Evolutionary conservation across 2,888 invertebrate genomes (phyloP).

Genomic region (Thereva unica): DNA sequence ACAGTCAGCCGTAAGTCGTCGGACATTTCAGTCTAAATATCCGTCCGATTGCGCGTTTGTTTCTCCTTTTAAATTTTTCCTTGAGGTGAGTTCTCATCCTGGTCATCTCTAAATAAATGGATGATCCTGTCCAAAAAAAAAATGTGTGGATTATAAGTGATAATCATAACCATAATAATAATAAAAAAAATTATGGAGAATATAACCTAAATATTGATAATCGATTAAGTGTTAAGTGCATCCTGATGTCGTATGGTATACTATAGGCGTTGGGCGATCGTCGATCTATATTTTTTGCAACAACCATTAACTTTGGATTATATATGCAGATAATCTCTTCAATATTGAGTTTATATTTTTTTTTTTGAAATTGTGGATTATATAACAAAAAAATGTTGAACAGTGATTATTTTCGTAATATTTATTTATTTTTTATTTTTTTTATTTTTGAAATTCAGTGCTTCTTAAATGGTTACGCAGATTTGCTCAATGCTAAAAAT

Average conservation of each 20-base stretch:
- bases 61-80: conserved; percentile 57
- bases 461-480: conserved; percentile 5
- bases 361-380: conserved; percentile 21
- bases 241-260: too few relatives aligned
- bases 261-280: too few relatives aligned
- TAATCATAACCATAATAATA: too few relatives aligned
- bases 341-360: conserved; percentile 2
- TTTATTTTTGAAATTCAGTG: conserved; percentile 13
- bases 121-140: neutral
- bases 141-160: too few relatives aligned
- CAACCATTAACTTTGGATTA: too few relatives aligned
- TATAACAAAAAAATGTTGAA: conserved; percentile 2
- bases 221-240: too few relatives aligned
- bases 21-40: conserved; percentile 59
- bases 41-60: conserved; percentile 57
- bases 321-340: too few relatives aligned
- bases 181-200: too few relatives aligned
- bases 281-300: too few relatives aligned
- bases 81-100: conserved; percentile 57
- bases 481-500: conserved; percentile 22
- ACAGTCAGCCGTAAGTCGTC: conserved; percentile 60
- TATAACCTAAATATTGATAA: too few relatives aligned
- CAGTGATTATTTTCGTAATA: conserved; percentile 7
- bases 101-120: conserved; percentile 7
- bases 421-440: conserved; percentile 19